phyloP scores from a whole-genome alignment of 2,888 invertebrate genomes.

The Melinopterus prodromus region DNA sequence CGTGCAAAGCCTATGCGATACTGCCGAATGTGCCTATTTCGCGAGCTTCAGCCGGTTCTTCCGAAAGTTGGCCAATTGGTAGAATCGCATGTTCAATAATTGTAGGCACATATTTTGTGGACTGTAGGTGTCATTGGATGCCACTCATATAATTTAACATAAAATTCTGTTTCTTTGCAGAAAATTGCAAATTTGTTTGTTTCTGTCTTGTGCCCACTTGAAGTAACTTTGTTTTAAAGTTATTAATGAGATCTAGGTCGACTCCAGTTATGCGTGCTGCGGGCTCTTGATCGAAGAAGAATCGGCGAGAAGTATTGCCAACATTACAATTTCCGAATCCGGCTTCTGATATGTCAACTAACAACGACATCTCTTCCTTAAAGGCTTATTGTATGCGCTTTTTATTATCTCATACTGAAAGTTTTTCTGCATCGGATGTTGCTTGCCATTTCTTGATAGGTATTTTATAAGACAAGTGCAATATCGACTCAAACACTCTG shows the following conservation, averaged over 20 bases:
- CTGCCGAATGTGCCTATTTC: neutral
- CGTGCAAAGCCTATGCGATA: neutral
- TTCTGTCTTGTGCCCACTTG: conserved; percentile 29
- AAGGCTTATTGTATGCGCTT: conserved; percentile 40
- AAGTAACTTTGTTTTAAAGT: conserved; percentile 27
- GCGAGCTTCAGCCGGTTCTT: neutral
- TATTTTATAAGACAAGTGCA: conserved; percentile 53
- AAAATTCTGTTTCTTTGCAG: conserved; percentile 44
- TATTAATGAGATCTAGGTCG: conserved; percentile 14
- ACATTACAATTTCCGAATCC: conserved; percentile 49
- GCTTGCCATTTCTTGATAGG: conserved; percentile 48
- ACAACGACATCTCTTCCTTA: conserved; percentile 44
- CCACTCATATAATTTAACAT: conserved; percentile 48
- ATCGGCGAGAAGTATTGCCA: conserved; percentile 48
- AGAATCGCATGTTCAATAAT: conserved; percentile 40
- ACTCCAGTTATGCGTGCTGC: conserved; percentile 31
- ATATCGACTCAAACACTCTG: conserved; percentile 47
- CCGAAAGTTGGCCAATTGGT: conserved; percentile 33
- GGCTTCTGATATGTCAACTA: conserved; percentile 49
- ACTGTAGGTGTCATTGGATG: conserved; percentile 43
- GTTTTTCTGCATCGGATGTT: conserved; percentile 36
- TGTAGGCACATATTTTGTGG: conserved; percentile 48
- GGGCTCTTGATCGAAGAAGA: conserved; percentile 29
- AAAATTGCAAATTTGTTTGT: conserved; percentile 41
- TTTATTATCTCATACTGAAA: conserved; percentile 30